Evolutionary conservation across 2,888 invertebrate species (phyloP).

Genomic region (Ectemnius lituratus): DNA sequence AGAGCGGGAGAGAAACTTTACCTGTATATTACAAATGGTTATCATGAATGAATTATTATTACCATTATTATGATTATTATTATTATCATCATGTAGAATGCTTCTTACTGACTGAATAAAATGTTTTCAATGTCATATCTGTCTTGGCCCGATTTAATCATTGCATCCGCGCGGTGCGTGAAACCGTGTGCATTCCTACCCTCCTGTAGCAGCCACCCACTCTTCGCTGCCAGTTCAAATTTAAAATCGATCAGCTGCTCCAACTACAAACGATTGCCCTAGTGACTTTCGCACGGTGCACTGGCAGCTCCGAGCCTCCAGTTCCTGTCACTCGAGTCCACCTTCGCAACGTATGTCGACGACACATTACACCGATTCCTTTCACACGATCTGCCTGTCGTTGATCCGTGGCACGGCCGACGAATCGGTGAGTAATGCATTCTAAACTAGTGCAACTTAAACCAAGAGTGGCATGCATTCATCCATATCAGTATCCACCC

Average conservation of each 20-base stretch:
- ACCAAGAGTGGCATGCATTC: not conserved
- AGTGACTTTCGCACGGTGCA: slow-evolving; percentile 34
- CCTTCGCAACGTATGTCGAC: slow-evolving; percentile 55
- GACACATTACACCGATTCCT: slow-evolving; percentile 54
- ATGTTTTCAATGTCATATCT: slow-evolving; percentile 75
- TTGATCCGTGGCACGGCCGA: slow-evolving; percentile 64
- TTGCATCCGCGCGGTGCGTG: not conserved
- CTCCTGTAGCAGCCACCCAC: no score
- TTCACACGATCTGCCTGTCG: slow-evolving; percentile 64
- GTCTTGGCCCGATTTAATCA: not conserved
- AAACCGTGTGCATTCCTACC: no score
- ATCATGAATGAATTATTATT: slow-evolving; percentile 65
- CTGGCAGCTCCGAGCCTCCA: slow-evolving; percentile 35
- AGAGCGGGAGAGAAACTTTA: slow-evolving; percentile 60
- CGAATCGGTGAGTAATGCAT: slow-evolving; percentile 52
- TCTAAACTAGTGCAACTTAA: not conserved
- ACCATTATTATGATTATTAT: slow-evolving; percentile 56
- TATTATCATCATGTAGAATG: slow-evolving; percentile 74
- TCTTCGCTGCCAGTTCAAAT: not conserved
- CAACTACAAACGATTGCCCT: slow-evolving; percentile 8
- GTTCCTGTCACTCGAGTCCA: slow-evolving; percentile 33
- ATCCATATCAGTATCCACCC: not conserved
- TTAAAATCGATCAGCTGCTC: not conserved
- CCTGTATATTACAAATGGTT: slow-evolving; percentile 72
- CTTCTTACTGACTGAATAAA: slow-evolving; percentile 78